phyloP scores from a whole-genome alignment of 2,113 vertebrate species.

The Numenius arquata region DNA sequence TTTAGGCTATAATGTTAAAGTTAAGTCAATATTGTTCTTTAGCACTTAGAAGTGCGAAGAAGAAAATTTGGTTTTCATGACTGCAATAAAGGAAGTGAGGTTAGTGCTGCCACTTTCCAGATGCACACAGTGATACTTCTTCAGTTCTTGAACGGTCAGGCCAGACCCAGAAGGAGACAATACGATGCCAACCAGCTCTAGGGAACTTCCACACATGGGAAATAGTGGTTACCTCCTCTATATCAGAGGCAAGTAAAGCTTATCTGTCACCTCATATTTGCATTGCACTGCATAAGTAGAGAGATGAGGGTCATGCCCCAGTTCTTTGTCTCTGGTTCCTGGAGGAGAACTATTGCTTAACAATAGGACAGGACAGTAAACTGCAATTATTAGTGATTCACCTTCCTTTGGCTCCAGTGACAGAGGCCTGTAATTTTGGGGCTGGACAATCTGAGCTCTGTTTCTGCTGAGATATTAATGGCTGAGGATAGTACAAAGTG shows the following conservation, averaged over 20 bases:
- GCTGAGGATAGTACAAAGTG: neutral
- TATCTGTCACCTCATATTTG: neutral
- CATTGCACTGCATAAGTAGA: neutral
- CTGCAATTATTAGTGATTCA: neutral
- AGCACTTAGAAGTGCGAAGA: neutral
- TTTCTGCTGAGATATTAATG: conserved; percentile 38
- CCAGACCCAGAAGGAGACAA: neutral
- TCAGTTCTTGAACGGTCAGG: neutral
- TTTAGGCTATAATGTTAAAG: neutral
- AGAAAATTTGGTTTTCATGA: neutral
- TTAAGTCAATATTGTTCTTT: neutral
- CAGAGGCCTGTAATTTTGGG: neutral
- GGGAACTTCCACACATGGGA: neutral
- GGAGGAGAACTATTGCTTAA: neutral
- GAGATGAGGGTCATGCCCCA: neutral
- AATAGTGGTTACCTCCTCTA: neutral
- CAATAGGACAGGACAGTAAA: neutral
- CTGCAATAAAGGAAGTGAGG: neutral
- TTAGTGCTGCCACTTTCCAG: neutral
- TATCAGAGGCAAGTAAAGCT: neutral
- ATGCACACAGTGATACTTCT: neutral
- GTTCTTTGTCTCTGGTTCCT: neutral
- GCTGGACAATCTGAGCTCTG: neutral
- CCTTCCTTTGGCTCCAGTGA: neutral
- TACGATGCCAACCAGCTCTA: neutral